Conservation (phyloP, 2,888 invertebrate genomes). For the Clepsis dumicolana region DNA sequence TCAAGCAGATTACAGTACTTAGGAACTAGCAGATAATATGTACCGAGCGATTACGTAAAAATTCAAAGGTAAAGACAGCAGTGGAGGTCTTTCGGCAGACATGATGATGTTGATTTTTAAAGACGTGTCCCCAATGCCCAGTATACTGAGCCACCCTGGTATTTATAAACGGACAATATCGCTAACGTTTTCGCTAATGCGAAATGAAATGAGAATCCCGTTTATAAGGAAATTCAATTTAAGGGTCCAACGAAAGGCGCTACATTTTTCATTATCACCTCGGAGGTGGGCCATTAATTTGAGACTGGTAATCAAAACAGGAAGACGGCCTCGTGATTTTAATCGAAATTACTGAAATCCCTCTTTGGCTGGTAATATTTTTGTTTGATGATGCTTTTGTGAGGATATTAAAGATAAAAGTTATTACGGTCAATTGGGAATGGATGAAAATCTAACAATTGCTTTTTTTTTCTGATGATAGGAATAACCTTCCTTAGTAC, state of each 20-base stretch:
- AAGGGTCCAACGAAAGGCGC: slow-evolving; percentile 55
- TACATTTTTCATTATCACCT: slow-evolving; percentile 76
- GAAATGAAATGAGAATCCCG: slow-evolving; percentile 59
- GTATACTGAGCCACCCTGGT: background rate
- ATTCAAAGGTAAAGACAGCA: no score
- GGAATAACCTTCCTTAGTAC: no score
- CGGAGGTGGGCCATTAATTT: slow-evolving; percentile 69
- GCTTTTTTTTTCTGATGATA: no score
- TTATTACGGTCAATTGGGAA: no score
- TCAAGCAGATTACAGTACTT: no score
- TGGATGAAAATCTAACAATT: no score
- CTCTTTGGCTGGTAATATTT: background rate
- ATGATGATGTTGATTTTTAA: no score
- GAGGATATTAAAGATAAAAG: background rate
- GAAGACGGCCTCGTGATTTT: slow-evolving; percentile 53
- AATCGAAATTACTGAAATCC: slow-evolving; percentile 7
- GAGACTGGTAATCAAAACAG: slow-evolving; percentile 62
- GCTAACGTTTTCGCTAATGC: slow-evolving; percentile 48
- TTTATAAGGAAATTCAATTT: slow-evolving; percentile 71
- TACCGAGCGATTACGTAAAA: no score
- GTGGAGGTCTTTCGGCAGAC: no score
- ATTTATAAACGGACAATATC: slow-evolving; percentile 25
- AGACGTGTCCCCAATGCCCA: background rate
- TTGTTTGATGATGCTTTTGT: background rate
- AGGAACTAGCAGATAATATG: no score